Evolutionary conservation across 92 coral and sea anemone genomes (phyloP).

Genomic region (Pocillopora meandrina): DNA sequence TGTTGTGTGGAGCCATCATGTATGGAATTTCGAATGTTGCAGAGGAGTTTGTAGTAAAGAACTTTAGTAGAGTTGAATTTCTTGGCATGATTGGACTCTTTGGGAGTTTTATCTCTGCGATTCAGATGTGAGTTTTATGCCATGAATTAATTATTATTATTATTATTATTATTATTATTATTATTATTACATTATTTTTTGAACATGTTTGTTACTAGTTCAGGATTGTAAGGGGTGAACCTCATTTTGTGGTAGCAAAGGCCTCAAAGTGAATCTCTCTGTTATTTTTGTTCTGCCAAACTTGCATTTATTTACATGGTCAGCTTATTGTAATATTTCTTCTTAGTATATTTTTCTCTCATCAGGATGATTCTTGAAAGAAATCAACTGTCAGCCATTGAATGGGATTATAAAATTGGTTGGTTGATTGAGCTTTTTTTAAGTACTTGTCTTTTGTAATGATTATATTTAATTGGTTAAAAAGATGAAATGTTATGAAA

Average conservation of each 20-base stretch:
- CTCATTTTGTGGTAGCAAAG: too few species aligned
- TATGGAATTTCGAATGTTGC: conserved; percentile 92
- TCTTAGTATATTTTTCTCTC: not conserved
- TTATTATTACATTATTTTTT: too few species aligned
- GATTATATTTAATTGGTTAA: not conserved
- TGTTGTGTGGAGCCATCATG: conserved; percentile 79
- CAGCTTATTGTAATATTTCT: not conserved
- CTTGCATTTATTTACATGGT: not conserved
- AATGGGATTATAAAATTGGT: conserved; percentile 77
- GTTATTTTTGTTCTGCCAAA: too few species aligned
- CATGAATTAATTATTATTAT: too few species aligned
- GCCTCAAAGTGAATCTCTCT: too few species aligned
- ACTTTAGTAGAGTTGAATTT: conserved; percentile 75
- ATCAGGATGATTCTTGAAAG: conserved; percentile 75
- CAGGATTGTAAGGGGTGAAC: too few species aligned
- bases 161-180: too few species aligned
- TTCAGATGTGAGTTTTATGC: conserved; percentile 76
- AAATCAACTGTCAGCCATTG: conserved; percentile 43
- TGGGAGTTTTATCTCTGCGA: conserved; percentile 84
- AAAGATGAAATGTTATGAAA: too few species aligned
- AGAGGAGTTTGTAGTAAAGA: conserved; percentile 92
- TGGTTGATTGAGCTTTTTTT: conserved; percentile 6
- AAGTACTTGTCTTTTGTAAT: not conserved
- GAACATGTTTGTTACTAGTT: too few species aligned
- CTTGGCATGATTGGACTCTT: conserved; percentile 94